Evolutionary conservation across 2,888 invertebrate species (phyloP).

Genomic region (Synergus umbraculus): DNA sequence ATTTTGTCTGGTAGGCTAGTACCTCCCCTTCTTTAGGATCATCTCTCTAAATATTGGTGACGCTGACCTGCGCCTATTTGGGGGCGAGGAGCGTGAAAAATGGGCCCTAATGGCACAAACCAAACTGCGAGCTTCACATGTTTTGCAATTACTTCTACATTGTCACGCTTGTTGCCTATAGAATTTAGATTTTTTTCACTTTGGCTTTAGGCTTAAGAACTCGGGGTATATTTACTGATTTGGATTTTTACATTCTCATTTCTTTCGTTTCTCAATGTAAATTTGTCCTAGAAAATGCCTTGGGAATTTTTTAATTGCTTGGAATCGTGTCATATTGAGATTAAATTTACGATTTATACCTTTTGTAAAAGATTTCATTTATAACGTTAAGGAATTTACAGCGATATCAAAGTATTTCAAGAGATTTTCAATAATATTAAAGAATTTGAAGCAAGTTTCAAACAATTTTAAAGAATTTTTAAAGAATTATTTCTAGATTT

Average conservation of each 20-base stretch:
- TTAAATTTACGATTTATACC: no score
- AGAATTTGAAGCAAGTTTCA: no score
- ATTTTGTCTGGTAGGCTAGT: slow-evolving; percentile 51
- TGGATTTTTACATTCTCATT: background rate
- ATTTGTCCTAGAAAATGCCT: background rate
- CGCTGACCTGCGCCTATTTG: slow-evolving; percentile 49
- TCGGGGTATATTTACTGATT: background rate
- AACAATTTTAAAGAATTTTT: no score
- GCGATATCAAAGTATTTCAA: no score
- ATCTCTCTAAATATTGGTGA: slow-evolving; percentile 44
- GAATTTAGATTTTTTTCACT: background rate
- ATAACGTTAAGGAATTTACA: no score
- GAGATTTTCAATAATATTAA: no score
- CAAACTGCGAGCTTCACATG: slow-evolving; percentile 10
- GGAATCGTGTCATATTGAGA: no score
- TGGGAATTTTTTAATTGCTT: no score
- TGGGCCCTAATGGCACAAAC: background rate
- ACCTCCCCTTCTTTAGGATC: slow-evolving; percentile 33
- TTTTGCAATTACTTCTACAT: slow-evolving; percentile 1
- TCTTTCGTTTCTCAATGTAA: background rate
- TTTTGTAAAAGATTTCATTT: no score
- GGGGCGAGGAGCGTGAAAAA: slow-evolving; percentile 54
- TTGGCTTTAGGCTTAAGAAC: background rate
- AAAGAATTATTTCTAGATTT: no score
- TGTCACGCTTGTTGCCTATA: slow-evolving; percentile 8